A percentile compares a stretch with the other conserved stretches of the same genome.
Evolutionary conservation across 2,888 invertebrate species (phyloP).

Genomic region (Bedellia somnulentella): DNA sequence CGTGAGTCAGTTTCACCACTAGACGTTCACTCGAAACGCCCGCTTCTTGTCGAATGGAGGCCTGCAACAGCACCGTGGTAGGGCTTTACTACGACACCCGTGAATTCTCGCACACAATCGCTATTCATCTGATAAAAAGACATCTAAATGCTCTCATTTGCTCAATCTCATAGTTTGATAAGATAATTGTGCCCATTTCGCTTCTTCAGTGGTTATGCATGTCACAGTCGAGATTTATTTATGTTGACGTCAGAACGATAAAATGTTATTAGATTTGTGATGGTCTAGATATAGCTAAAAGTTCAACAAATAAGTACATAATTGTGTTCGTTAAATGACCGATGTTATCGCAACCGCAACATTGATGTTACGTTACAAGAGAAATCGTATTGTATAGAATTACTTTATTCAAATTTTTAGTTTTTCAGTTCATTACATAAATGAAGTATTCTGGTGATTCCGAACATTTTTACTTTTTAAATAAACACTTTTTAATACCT

Average conservation of each 20-base stretch:
- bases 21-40: conserved; percentile 48
- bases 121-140: too few relatives aligned
- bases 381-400: too few relatives aligned
- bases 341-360: too few relatives aligned
- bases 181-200: conserved; percentile 27
- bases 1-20: conserved; percentile 35
- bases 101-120: conserved; percentile 22
- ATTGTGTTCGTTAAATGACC: too few relatives aligned
- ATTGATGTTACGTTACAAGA: too few relatives aligned
- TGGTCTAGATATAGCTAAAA: too few relatives aligned
- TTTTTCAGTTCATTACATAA: too few relatives aligned
- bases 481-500: too few relatives aligned
- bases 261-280: conserved; percentile 15
- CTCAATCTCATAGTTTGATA: conserved; percentile 47
- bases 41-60: conserved; percentile 38
- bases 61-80: conserved; percentile 32
- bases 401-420: too few relatives aligned
- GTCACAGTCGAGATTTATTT: conserved; percentile 48
- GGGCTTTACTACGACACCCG: conserved; percentile 19
- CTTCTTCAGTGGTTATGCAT: conserved; percentile 34
- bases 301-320: too few relatives aligned
- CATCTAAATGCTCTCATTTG: conserved; percentile 51
- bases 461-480: too few relatives aligned
- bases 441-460: too few relatives aligned
- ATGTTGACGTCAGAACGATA: conserved; percentile 27